Conservation (phyloP, 2,113 vertebrate species). For the Calyptommatus sinebrachiatus region DNA sequence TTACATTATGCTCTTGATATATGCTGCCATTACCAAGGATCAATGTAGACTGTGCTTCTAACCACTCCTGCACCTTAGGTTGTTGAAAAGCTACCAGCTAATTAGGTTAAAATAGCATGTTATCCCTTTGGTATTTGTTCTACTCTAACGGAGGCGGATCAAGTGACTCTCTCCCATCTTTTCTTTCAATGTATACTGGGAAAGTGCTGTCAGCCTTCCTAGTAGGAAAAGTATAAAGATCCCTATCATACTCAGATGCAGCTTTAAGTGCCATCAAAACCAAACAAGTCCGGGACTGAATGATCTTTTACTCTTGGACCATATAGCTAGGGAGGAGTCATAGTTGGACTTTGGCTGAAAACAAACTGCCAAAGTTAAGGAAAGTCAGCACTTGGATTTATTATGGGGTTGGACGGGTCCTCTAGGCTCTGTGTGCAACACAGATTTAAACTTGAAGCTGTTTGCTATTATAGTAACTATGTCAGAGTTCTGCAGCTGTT, state of each 20-base stretch:
- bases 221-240: background rate
- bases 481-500: background rate
- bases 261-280: background rate
- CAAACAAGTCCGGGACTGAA: background rate
- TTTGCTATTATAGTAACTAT: background rate
- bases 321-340: conserved; percentile 32
- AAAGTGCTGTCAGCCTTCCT: background rate
- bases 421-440: conserved; percentile 51
- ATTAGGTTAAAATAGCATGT: background rate
- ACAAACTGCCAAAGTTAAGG: conserved; percentile 8
- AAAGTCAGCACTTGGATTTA: background rate
- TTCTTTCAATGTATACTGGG: no score
- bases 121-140: background rate
- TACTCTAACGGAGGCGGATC: background rate
- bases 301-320: conserved; percentile 42
- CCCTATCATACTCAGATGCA: background rate
- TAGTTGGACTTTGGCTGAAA: conserved; percentile 45
- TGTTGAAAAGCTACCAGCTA: no score
- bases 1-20: background rate
- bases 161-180: background rate
- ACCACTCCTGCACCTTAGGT: no score
- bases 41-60: no score
- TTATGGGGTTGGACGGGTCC: conserved; percentile 31
- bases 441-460: background rate
- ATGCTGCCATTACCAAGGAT: background rate